Evolutionary conservation across 2,797 vertebrate genomes (phyloP).

Genomic region (Rhinophrynus dorsalis): DNA sequence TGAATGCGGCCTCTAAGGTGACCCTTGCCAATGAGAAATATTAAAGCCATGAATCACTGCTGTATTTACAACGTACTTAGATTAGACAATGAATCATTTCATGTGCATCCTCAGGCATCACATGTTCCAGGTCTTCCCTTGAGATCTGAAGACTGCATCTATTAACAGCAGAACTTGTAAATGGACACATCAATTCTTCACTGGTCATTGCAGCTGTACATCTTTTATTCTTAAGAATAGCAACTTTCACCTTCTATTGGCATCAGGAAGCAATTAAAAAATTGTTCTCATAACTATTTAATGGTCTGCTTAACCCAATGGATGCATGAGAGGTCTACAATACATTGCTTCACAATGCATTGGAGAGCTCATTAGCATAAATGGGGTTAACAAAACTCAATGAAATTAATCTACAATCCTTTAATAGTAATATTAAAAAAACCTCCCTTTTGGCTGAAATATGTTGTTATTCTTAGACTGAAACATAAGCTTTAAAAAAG

Average conservation of each 20-base stretch:
- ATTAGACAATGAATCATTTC: conserved; percentile 49
- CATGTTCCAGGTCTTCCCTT: conserved; percentile 20
- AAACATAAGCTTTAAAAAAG: too few relatives aligned
- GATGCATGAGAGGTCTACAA: too few relatives aligned
- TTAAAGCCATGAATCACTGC: conserved; percentile 43
- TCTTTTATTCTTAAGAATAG: conserved; percentile 9
- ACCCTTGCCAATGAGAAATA: conserved; percentile 41
- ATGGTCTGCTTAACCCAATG: too few relatives aligned
- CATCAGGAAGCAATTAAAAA: neutral
- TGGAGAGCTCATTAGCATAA: too few relatives aligned
- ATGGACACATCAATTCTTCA: conserved; percentile 28
- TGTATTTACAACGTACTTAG: conserved; percentile 29
- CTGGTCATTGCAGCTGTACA: neutral
- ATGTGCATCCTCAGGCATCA: conserved; percentile 31
- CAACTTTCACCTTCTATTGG: conserved; percentile 5
- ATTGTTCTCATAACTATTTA: neutral
- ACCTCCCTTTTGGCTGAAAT: too few relatives aligned
- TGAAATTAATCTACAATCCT: too few relatives aligned
- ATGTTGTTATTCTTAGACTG: too few relatives aligned
- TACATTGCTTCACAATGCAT: too few relatives aligned
- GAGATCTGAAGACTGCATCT: conserved; percentile 26
- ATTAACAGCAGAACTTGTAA: conserved; percentile 25
- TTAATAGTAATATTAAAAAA: too few relatives aligned
- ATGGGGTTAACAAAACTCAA: too few relatives aligned
- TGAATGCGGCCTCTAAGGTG: conserved; percentile 31